Percentiles rank a stretch among this genome's conserved stretches.
These are phyloP conservation scores for Paragorgia papillata DNA, from an alignment of 92 coral and sea anemone genomes.

Conservation along the genomic window DNA sequence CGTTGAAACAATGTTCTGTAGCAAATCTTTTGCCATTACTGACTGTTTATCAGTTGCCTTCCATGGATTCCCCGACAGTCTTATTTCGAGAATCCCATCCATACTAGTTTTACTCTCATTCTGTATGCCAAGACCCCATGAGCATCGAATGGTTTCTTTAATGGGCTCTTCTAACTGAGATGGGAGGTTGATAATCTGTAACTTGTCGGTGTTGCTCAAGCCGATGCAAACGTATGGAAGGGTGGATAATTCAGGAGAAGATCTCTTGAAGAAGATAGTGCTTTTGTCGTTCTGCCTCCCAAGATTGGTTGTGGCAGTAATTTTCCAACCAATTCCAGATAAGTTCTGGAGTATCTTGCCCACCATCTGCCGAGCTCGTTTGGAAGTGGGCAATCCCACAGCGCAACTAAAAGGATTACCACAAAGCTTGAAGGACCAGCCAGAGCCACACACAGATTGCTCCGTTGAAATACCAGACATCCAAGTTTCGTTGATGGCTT, in stretches of 20 bases:
- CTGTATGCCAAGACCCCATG: constrained; percentile 68
- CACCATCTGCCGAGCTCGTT: constrained; percentile 52
- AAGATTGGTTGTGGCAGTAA: constrained; percentile 49
- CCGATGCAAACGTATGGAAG: constrained; percentile 54
- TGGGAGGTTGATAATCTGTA: constrained; percentile 63
- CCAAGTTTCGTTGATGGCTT: constrained; percentile 67
- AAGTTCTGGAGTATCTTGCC: constrained; percentile 58
- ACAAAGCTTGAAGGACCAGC: constrained; percentile 58
- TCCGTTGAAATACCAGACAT: constrained; percentile 43
- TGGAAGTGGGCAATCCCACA: constrained; percentile 17
- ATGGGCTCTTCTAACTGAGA: constrained; percentile 51
- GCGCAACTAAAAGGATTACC: constrained; percentile 56
- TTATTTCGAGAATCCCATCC: constrained; percentile 47
- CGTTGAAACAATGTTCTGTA: constrained; percentile 45
- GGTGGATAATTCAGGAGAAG: constrained; percentile 38
- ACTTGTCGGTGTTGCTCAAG: constrained; percentile 59
- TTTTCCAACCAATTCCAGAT: constrained; percentile 65
- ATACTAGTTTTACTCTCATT: constrained; percentile 23
- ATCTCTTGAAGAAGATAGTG: constrained; percentile 58
- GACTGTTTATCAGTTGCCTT: constrained; percentile 44
- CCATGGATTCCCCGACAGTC: constrained; percentile 72
- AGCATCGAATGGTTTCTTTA: constrained; percentile 45
- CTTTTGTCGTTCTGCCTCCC: constrained; percentile 51
- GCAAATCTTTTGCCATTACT: constrained; percentile 47
- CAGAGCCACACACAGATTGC: constrained; percentile 44